A percentile compares a stretch with the other conserved stretches of the same genome.
Conservation (phyloP, 2,888 invertebrate species). For the Rotaria sp. region DNA sequence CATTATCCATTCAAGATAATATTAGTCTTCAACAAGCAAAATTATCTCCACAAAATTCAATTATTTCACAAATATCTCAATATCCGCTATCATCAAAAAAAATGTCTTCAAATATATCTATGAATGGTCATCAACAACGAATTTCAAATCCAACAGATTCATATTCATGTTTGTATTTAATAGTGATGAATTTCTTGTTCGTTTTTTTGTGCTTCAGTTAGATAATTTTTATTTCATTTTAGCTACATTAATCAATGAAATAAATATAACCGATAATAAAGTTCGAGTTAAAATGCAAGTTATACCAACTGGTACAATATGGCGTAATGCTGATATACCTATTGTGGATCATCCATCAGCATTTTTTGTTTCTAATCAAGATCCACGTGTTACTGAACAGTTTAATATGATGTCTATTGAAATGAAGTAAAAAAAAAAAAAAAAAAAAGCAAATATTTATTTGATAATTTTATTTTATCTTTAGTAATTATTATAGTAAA, state of each 20-base stretch:
- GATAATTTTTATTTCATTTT: background rate
- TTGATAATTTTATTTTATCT: background rate
- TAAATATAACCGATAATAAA: background rate
- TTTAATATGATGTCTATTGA: slow-evolving; percentile 9
- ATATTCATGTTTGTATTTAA: background rate
- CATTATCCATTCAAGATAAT: background rate
- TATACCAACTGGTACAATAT: background rate
- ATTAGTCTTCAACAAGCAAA: background rate
- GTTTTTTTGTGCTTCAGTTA: background rate
- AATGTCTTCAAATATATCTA: background rate
- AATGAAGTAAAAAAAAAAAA: background rate
- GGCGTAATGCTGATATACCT: slow-evolving; percentile 19
- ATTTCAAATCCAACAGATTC: background rate
- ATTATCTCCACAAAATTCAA: background rate
- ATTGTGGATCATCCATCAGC: slow-evolving; percentile 27
- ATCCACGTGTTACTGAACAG: slow-evolving; percentile 21
- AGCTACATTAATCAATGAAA: background rate
- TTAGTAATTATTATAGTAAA: background rate
- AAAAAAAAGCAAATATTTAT: background rate
- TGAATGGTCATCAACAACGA: background rate
- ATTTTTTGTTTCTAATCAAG: background rate
- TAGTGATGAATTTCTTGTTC: too few relatives aligned
- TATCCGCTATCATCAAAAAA: background rate
- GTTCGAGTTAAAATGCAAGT: slow-evolving; percentile 24
- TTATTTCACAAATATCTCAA: background rate